Conservation (phyloP, 1,140 invertebrate genomes). For the Phenacoccus solenopsis region DNA sequence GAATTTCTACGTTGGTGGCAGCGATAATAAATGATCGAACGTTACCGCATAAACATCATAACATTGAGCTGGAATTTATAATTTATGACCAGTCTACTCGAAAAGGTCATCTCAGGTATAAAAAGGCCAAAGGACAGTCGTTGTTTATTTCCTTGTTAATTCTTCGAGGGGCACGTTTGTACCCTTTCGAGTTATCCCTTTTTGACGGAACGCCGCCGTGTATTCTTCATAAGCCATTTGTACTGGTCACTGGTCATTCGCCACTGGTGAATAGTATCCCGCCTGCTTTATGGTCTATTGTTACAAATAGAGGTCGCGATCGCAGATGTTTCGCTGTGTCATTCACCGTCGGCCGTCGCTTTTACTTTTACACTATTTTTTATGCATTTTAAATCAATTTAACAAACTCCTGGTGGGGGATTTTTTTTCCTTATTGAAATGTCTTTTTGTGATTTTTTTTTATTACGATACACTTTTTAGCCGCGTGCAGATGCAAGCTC, state of each 20-base stretch:
- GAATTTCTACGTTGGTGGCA: not conserved
- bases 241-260: not conserved
- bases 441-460: not conserved
- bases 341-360: not conserved
- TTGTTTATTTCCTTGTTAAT: conserved; percentile 18
- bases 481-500: no score
- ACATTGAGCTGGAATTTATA: not conserved
- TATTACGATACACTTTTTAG: no score
- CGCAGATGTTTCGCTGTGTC: not conserved
- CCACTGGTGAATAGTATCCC: not conserved
- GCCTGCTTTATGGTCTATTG: conserved; percentile 10
- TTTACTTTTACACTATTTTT: not conserved
- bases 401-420: not conserved
- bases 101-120: conserved; percentile 14
- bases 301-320: conserved; percentile 6
- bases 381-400: not conserved
- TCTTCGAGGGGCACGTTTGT: not conserved
- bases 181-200: not conserved
- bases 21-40: conserved; percentile 8
- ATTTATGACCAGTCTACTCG: conserved; percentile 7
- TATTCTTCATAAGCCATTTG: conserved; percentile 5
- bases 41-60: conserved; percentile 11
- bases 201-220: not conserved
- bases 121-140: conserved; percentile 15
- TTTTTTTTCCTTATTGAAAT: not conserved